A percentile compares a stretch with the other conserved stretches of the same genome.
These are phyloP conservation scores for Papilio helenus DNA, from an alignment of 1,140 invertebrate genomes.

Conservation along the genomic window DNA sequence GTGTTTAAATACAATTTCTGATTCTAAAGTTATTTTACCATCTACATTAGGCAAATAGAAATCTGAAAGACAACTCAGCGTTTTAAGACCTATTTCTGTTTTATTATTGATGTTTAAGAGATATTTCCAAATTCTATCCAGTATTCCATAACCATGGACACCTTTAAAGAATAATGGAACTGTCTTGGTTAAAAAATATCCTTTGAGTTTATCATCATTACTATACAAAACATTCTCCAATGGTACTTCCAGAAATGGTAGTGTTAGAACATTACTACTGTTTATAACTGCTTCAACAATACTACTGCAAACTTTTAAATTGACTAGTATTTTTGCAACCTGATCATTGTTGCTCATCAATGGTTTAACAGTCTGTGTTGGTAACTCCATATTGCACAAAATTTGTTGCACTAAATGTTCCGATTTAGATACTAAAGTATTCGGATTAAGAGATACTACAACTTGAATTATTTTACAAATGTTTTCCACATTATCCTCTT, in stretches of 20 bases:
- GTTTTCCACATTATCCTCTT: slow-evolving; percentile 55
- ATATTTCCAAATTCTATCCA: slow-evolving; percentile 69
- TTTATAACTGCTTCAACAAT: slow-evolving; percentile 63
- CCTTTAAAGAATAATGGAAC: slow-evolving; percentile 60
- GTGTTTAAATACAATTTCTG: slow-evolving; percentile 52
- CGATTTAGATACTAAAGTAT: slow-evolving; percentile 59
- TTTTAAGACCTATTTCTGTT: slow-evolving; percentile 54
- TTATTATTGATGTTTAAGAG: slow-evolving; percentile 49
- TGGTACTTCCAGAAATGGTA: slow-evolving; percentile 64
- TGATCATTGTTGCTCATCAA: slow-evolving; percentile 22
- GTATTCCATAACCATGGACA: slow-evolving; percentile 60
- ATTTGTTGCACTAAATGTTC: slow-evolving; percentile 77
- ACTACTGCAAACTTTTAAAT: slow-evolving; percentile 61
- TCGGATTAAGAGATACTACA: slow-evolving; percentile 59
- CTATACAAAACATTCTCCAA: slow-evolving; percentile 58
- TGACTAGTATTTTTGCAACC: slow-evolving; percentile 43
- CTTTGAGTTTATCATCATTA: slow-evolving; percentile 58
- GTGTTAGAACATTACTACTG: slow-evolving; percentile 47
- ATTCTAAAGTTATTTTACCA: slow-evolving; percentile 46
- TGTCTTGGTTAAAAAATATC: slow-evolving; percentile 63
- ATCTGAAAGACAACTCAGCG: slow-evolving; percentile 66
- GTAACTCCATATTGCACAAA: slow-evolving; percentile 53
- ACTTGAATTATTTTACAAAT: slow-evolving; percentile 62
- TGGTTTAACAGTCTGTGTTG: slow-evolving; percentile 22
- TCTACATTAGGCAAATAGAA: slow-evolving; percentile 63